Percentiles rank a stretch among this genome's conserved stretches.
Conservation (phyloP, 2,113 vertebrate genomes). For the Eubucco bourcierii region DNA sequence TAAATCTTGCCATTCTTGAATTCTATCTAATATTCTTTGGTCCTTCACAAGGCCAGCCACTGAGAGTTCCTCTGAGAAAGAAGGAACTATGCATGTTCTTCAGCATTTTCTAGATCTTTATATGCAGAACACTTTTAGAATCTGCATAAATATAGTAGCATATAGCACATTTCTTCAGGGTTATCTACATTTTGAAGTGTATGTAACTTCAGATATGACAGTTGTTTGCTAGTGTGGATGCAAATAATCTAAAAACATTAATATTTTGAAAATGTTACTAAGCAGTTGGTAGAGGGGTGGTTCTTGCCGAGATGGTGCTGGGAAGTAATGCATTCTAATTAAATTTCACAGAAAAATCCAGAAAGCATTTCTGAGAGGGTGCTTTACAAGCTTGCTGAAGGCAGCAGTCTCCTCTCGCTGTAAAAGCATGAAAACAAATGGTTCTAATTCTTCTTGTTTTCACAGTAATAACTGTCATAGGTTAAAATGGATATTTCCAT, state of each 20-base stretch:
- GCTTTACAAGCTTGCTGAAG: not conserved
- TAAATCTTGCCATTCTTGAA: not conserved
- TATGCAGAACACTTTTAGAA: accelerated
- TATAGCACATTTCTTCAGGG: not conserved
- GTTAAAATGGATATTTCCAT: conserved; percentile 30
- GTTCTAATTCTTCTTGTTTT: conserved; percentile 29
- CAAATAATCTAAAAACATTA: not conserved
- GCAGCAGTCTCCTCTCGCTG: not conserved
- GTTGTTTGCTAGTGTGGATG: not conserved
- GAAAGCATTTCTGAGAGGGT: not conserved
- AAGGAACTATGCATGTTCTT: not conserved
- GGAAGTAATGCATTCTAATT: not conserved
- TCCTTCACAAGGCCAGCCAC: not conserved
- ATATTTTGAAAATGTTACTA: not conserved
- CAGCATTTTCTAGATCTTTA: not conserved
- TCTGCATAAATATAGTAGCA: not conserved
- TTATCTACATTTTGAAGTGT: not conserved
- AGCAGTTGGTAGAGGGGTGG: not conserved
- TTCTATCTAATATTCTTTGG: not conserved
- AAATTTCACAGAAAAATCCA: not conserved
- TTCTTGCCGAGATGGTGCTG: not conserved
- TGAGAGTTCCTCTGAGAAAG: not conserved
- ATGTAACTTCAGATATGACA: not conserved
- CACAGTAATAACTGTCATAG: conserved; percentile 26
- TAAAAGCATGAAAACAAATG: conserved; percentile 34